Conservation (phyloP, 1,140 invertebrate species). For the Copidosoma floridanum region DNA sequence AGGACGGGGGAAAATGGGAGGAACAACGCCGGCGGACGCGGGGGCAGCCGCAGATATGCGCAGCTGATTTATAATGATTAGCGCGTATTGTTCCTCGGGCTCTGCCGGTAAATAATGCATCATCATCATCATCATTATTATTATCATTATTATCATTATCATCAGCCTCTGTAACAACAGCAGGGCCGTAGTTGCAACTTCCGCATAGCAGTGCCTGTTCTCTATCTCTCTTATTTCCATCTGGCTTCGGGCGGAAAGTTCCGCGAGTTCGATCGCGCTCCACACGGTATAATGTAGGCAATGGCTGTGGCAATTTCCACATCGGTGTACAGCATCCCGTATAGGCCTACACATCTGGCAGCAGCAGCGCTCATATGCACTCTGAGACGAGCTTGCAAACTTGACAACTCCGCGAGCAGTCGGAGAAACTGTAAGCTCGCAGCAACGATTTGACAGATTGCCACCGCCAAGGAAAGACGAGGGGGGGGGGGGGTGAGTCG, state of each 20-base stretch:
- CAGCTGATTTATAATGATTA: constrained; percentile 50
- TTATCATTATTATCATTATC: constrained; percentile 42
- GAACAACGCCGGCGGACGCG: constrained; percentile 2
- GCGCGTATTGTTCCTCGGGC: constrained; percentile 37
- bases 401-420: constrained; percentile 35
- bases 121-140: too few relatives aligned
- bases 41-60: constrained; percentile 27
- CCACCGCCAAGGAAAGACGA: too few relatives aligned
- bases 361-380: background rate
- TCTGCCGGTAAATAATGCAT: constrained; percentile 48
- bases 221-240: too few relatives aligned
- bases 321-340: too few relatives aligned
- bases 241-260: constrained; percentile 36
- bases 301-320: too few relatives aligned
- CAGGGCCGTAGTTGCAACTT: too few relatives aligned
- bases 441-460: constrained; percentile 41
- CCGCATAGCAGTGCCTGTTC: too few relatives aligned
- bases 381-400: constrained; percentile 22
- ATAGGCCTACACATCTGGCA: too few relatives aligned
- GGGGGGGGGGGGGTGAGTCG: background rate
- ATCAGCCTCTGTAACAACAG: too few relatives aligned
- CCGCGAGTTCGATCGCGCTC: background rate
- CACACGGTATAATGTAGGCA: too few relatives aligned
- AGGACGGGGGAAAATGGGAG: constrained; percentile 18
- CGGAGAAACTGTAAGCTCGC: constrained; percentile 30